phyloP scores from a whole-genome alignment of 2,113 vertebrate genomes.

The Clarias batrachus region DNA sequence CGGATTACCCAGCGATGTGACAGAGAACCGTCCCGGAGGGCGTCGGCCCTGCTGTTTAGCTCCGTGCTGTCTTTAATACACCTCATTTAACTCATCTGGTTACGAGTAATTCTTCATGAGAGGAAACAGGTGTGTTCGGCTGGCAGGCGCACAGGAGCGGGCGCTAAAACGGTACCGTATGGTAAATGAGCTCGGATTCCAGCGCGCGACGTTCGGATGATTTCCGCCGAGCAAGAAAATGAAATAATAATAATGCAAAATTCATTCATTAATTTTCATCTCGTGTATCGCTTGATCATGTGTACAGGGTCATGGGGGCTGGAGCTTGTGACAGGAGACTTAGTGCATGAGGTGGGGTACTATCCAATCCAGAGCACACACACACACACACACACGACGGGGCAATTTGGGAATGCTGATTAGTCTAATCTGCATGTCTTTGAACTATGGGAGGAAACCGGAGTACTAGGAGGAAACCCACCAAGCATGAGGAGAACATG shows the following conservation, averaged over 20 bases:
- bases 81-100: conserved; percentile 30
- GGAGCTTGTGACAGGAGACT: too few species aligned
- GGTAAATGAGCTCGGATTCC: not conserved
- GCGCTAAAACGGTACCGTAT: not conserved
- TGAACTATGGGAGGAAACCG: too few species aligned
- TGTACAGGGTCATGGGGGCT: too few species aligned
- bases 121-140: conserved; percentile 21
- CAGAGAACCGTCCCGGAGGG: conserved; percentile 27
- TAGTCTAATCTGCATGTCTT: too few species aligned
- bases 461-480: too few species aligned
- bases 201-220: not conserved
- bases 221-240: not conserved
- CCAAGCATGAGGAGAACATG: too few species aligned
- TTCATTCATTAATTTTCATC: too few species aligned
- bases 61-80: conserved; percentile 15
- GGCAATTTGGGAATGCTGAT: too few species aligned
- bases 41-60: conserved; percentile 11
- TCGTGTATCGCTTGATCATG: too few species aligned
- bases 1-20: conserved; percentile 35
- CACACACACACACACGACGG: too few species aligned
- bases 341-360: too few species aligned
- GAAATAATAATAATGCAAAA: not conserved
- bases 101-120: conserved; percentile 28
- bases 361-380: too few species aligned
- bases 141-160: not conserved